Evolutionary conservation across 2,113 vertebrate species (phyloP).

Genomic region (Poecile atricapillus): DNA sequence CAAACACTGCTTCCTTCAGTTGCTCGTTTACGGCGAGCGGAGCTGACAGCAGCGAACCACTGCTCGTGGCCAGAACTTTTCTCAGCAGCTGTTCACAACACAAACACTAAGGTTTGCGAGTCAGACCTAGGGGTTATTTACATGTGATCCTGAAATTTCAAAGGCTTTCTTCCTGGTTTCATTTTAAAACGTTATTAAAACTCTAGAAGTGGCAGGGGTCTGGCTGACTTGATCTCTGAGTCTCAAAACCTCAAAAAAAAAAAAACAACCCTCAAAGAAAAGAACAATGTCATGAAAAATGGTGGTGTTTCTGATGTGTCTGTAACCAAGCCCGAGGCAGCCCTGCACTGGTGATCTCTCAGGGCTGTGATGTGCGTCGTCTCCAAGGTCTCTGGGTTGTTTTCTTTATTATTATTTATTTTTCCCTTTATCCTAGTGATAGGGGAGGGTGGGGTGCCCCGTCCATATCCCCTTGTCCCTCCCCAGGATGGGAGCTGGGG

Average conservation of each 20-base stretch:
- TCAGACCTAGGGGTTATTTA: accelerated
- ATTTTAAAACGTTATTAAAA: neutral
- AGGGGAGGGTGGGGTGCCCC: neutral
- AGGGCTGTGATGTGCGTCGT: accelerated
- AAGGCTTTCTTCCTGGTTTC: neutral
- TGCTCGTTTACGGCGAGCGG: accelerated
- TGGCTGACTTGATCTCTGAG: neutral
- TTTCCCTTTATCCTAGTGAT: neutral
- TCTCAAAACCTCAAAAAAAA: too few relatives aligned
- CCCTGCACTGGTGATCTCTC: accelerated
- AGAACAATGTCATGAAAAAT: accelerated
- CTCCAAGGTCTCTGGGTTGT: too few relatives aligned
- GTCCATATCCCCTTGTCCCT: neutral
- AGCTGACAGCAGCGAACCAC: accelerated
- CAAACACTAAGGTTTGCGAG: accelerated
- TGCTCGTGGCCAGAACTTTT: accelerated
- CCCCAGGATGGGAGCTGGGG: neutral
- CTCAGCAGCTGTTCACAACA: neutral
- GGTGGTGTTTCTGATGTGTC: accelerated
- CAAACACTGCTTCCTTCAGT: neutral
- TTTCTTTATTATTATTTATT: neutral
- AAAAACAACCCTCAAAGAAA: too few relatives aligned
- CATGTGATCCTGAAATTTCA: neutral
- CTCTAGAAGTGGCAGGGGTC: neutral
- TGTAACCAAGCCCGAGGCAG: neutral